Evolutionary conservation across 2,888 invertebrate species (phyloP).

Genomic region (Hyppa rectilinea): DNA sequence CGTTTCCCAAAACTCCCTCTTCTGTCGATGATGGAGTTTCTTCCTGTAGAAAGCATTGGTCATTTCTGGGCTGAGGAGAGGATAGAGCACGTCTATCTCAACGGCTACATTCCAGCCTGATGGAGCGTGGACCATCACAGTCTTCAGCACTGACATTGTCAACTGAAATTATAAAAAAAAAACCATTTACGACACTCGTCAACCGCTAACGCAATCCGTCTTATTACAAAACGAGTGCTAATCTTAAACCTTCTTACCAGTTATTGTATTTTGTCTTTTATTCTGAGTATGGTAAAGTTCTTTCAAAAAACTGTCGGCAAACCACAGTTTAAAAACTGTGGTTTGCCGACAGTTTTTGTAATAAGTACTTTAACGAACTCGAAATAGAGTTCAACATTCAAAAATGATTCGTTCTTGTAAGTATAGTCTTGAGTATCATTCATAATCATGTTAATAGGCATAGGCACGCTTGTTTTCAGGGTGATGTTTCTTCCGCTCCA

Average conservation of each 20-base stretch:
- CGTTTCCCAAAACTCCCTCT: slow-evolving; percentile 89
- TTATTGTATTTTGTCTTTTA: too few species aligned
- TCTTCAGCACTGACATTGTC: slow-evolving; percentile 90
- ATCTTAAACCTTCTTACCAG: too few species aligned
- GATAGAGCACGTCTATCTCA: slow-evolving; percentile 91
- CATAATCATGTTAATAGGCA: neutral
- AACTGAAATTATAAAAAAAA: slow-evolving; percentile 79
- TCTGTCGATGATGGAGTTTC: slow-evolving; percentile 86
- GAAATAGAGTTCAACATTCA: too few species aligned
- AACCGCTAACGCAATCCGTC: too few species aligned
- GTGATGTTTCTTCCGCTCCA: neutral
- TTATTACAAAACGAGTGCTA: too few species aligned
- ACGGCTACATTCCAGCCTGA: slow-evolving; percentile 90
- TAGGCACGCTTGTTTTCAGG: neutral
- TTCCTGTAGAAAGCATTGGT: slow-evolving; percentile 75
- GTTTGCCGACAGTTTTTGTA: too few species aligned
- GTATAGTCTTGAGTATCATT: neutral
- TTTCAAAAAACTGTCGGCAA: too few species aligned
- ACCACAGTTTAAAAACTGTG: too few species aligned
- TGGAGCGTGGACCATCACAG: slow-evolving; percentile 90
- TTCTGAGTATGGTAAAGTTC: too few species aligned
- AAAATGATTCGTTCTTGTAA: too few species aligned
- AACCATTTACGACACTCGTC: neutral
- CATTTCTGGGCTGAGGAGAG: slow-evolving; percentile 84
- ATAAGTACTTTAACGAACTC: too few species aligned